Evolutionary conservation across 2,797 vertebrate genomes (phyloP).

Genomic region (Pseudocheirus occidentalis): DNA sequence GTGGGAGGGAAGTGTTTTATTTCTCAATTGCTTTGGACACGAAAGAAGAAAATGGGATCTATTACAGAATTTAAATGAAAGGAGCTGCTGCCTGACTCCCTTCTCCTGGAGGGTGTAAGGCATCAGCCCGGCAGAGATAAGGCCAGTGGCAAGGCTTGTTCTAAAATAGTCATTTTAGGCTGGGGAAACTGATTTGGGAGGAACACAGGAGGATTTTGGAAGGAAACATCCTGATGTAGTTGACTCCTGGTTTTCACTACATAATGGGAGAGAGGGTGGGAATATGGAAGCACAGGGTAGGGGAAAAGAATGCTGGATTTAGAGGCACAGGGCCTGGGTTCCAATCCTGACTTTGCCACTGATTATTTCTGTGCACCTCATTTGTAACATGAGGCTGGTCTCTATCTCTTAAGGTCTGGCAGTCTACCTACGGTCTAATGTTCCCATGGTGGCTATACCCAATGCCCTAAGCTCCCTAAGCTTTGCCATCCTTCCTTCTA

Average conservation of each 20-base stretch:
- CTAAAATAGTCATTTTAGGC: conserved; percentile 67
- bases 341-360: neutral
- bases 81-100: conserved; percentile 63
- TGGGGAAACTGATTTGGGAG: conserved; percentile 71
- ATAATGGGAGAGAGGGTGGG: neutral
- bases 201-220: neutral
- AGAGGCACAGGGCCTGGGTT: neutral
- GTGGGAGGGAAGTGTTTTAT: conserved; percentile 73
- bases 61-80: conserved; percentile 76
- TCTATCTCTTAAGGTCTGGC: neutral
- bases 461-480: neutral
- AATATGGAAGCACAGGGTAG: neutral
- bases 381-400: neutral
- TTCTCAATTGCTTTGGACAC: conserved; percentile 76
- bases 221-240: neutral
- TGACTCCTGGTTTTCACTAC: neutral
- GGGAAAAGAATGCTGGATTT: neutral
- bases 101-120: conserved; percentile 68
- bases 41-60: conserved; percentile 76
- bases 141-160: conserved; percentile 62
- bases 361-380: neutral
- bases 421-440: neutral
- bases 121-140: conserved; percentile 69
- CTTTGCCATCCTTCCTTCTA: too few species aligned
- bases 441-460: neutral